Evolutionary conservation across 2,113 vertebrate genomes (phyloP).

Genomic region (Todiramphus chloris): DNA sequence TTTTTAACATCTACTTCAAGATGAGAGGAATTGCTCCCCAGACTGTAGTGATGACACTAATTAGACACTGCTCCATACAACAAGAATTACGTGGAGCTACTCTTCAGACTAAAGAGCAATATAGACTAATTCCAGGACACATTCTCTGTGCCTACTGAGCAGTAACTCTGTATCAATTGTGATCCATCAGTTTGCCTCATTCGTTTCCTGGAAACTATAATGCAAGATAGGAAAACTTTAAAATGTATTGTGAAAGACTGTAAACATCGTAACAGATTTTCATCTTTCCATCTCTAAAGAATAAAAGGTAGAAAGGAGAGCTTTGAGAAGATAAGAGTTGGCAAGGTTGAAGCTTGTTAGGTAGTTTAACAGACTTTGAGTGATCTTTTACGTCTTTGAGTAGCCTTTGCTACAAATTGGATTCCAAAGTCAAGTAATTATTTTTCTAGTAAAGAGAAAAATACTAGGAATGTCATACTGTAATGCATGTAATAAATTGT

Average conservation of each 20-base stretch:
- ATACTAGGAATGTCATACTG: background rate
- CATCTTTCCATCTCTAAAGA: background rate
- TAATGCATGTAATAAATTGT: background rate
- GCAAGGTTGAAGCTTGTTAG: background rate
- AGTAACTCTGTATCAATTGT: background rate
- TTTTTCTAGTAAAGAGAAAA: background rate
- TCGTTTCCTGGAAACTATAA: background rate
- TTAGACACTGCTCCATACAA: background rate
- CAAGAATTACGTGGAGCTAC: background rate
- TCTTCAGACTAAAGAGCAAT: background rate
- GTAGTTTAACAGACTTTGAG: background rate
- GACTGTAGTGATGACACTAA: background rate
- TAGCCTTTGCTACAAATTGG: background rate
- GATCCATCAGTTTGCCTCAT: accelerated
- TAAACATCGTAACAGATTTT: background rate
- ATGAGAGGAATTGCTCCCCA: background rate
- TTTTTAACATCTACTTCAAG: background rate
- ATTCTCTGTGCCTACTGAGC: background rate
- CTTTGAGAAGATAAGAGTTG: background rate
- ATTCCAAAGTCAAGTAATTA: background rate
- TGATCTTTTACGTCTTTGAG: background rate
- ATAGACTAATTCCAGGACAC: background rate
- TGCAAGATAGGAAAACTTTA: background rate
- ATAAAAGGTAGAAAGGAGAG: background rate
- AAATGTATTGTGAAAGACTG: background rate